Conservation (phyloP, 2,113 vertebrate genomes). For the Salvelinus alpinus region DNA sequence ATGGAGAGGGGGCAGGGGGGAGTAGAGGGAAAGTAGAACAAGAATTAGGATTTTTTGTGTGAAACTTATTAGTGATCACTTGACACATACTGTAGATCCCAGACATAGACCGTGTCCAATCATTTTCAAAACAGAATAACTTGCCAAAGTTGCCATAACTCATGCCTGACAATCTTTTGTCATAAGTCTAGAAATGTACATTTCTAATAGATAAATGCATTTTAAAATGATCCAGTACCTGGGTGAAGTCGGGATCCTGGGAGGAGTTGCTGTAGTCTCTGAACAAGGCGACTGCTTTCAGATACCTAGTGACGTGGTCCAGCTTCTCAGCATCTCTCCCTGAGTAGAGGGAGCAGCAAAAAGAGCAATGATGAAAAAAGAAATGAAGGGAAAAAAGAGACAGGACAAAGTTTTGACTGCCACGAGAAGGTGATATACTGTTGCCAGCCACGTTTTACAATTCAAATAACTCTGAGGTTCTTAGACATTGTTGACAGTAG, state of each 20-base stretch:
- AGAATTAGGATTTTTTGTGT: not conserved
- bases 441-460: too few species aligned
- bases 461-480: too few species aligned
- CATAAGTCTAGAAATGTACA: not conserved
- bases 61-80: too few species aligned
- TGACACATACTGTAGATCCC: too few species aligned
- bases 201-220: not conserved
- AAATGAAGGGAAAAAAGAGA: too few species aligned
- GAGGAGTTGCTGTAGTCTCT: constrained; percentile 83
- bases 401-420: too few species aligned
- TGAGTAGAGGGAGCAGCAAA: constrained; percentile 47
- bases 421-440: too few species aligned
- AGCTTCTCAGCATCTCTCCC: constrained; percentile 86
- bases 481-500: too few species aligned
- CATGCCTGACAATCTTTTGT: too few species aligned
- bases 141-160: too few species aligned
- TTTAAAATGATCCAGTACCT: constrained; percentile 72
- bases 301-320: constrained; percentile 78
- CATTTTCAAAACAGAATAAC: too few species aligned
- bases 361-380: not conserved
- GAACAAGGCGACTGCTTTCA: constrained; percentile 87
- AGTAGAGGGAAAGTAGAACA: not conserved
- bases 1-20: not conserved
- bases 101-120: too few species aligned
- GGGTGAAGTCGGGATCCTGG: constrained; percentile 91